Base-by-base conservation (phyloP, 2,797 vertebrate species). In the Buceros bicornis region DNA sequence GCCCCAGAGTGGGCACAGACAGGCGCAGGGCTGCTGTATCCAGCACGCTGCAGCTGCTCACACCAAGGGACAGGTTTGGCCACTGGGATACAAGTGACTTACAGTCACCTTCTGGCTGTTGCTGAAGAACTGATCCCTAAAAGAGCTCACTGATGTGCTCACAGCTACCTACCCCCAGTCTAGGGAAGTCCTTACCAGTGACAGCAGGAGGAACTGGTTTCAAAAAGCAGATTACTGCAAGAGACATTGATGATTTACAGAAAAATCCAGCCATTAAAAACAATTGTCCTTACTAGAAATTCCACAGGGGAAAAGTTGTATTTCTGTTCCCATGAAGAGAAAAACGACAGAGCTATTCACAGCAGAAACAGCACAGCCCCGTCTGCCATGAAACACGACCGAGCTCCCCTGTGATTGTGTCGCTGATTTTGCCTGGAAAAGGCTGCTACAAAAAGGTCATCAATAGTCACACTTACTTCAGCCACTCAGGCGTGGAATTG, bases 191-290 rank as follows among this genome's bases (percentile, higher is more conserved):
- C 83, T 93, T 51, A 35, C 7, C 56, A 57, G 82, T 40, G 37
- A 87, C 86, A 95, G 87, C 76, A 82, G 57, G 50, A 82, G 19
- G 83, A 92, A 87, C 17, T 13, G 67, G 95, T 80, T 89, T 82
- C 71, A 72, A 64, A 96, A 89, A 89, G 91, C 77, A 93, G 94
- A 91, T 95, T 93, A 93, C 94, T 97, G 93, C 97, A 80, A 70
- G 85, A 91, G 29, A 69, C 19, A 6, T 42, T 61, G 43, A 65
- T 5, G 45, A 92, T 70, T 89, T 81, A 64, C 51, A 82, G 80
- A 90, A 94, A 95, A 86, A 51, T n/a, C 29, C 85, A 96, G 90
- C 84, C 65, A 87, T 77, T 96, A 95, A 89, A 93, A 96, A 93
- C 57, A 89, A 91, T 2, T 92, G 79, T 95, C 93, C 83, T 87